These are phyloP conservation scores for Pterobdella sp. DNA, from an alignment of 2,888 invertebrate species.

Conservation along the genomic window DNA sequence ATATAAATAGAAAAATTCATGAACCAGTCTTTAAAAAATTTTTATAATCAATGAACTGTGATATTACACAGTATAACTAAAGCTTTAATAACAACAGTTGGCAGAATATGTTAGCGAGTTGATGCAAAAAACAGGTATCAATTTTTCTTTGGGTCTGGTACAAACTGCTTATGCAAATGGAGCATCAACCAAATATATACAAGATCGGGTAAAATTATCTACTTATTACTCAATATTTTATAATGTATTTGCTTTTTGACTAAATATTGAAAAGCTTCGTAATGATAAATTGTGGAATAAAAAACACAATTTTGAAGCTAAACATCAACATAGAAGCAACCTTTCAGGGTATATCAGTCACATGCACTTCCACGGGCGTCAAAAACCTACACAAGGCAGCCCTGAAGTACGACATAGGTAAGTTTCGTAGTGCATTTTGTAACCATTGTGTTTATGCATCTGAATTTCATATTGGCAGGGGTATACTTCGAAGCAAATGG, in stretches of 20 bases:
- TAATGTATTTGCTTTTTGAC: too few relatives aligned
- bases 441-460: background rate
- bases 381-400: slow-evolving; percentile 91
- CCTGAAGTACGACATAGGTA: slow-evolving; percentile 72
- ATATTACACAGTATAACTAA: background rate
- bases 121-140: slow-evolving; percentile 43
- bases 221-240: too few relatives aligned
- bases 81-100: slow-evolving; percentile 51
- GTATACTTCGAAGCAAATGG: slow-evolving; percentile 99
- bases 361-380: slow-evolving; percentile 88
- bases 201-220: slow-evolving; percentile 50
- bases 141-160: slow-evolving; percentile 74
- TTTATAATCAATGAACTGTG: background rate
- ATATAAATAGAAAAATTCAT: too few relatives aligned
- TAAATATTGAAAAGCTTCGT: too few relatives aligned
- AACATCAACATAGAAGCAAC: background rate
- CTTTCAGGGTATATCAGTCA: slow-evolving; percentile 74
- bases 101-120: slow-evolving; percentile 62
- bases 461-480: slow-evolving; percentile 47
- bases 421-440: too few relatives aligned
- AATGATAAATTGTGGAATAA: too few relatives aligned
- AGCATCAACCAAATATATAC: slow-evolving; percentile 83
- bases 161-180: slow-evolving; percentile 99
- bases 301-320: too few relatives aligned
- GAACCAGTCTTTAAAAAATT: too few relatives aligned